A percentile compares a stretch with the other conserved stretches of the same genome.
Conservation (phyloP, 2,888 invertebrate genomes). For the Salticus scenicus region DNA sequence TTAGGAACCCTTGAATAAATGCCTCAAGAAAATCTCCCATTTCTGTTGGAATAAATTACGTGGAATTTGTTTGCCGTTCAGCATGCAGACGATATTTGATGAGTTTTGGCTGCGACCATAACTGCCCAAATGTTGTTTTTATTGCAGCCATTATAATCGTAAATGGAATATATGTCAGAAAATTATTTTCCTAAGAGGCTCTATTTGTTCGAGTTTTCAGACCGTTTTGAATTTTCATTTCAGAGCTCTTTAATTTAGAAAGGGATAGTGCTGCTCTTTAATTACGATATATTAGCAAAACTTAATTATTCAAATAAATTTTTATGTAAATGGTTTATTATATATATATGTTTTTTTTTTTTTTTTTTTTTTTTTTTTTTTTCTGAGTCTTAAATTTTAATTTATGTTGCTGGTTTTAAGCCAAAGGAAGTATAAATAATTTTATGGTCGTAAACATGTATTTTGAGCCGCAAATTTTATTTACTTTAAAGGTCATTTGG, state of each 20-base stretch:
- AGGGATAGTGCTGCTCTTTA: background rate
- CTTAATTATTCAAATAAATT: slow-evolving; percentile 37
- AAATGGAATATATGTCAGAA: slow-evolving; percentile 43
- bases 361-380: background rate
- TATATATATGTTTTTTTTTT: background rate
- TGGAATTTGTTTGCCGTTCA: slow-evolving; percentile 29
- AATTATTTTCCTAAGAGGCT: slow-evolving; percentile 17
- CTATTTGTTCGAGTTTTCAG: slow-evolving; percentile 3
- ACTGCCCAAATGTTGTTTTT: slow-evolving; percentile 59
- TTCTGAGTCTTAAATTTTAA: slow-evolving; percentile 4
- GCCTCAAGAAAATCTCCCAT: slow-evolving; percentile 40
- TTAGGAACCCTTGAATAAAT: slow-evolving; percentile 49
- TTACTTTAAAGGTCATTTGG: background rate
- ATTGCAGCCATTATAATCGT: slow-evolving; percentile 44
- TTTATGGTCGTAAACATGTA: background rate
- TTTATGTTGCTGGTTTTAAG: background rate
- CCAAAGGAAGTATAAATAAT: background rate
- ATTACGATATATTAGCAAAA: slow-evolving; percentile 44
- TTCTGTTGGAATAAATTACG: slow-evolving; percentile 60
- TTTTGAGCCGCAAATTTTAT: background rate
- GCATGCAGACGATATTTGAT: slow-evolving; percentile 14
- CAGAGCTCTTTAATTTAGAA: slow-evolving; percentile 29
- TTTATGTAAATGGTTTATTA: background rate
- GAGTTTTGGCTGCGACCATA: slow-evolving; percentile 15
- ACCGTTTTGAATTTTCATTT: background rate